Conservation (phyloP, 2,797 vertebrate genomes). For the Rhinogobio ventralis region DNA sequence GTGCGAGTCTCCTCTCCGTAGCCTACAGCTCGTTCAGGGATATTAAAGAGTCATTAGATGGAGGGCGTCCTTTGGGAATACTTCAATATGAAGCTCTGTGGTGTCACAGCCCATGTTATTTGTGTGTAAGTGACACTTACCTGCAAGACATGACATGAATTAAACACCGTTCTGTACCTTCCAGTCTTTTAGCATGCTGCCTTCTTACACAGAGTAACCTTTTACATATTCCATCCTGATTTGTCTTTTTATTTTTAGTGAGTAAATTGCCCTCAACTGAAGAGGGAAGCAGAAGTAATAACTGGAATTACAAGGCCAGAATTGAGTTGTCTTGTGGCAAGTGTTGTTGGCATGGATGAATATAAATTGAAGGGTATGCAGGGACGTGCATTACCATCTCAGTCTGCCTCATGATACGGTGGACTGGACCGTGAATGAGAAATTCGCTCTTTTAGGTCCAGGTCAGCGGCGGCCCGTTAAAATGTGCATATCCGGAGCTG, state of each 20-base stretch:
- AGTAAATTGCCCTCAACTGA: conserved; percentile 36
- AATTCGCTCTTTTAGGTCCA: conserved; percentile 18
- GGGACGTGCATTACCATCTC: not conserved
- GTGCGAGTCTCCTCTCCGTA: conserved; percentile 58
- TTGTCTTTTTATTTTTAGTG: conserved; percentile 31
- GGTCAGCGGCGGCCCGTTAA: conserved; percentile 47
- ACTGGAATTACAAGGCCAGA: conserved; percentile 35
- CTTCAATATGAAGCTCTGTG: conserved; percentile 66
- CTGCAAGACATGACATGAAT: conserved; percentile 66
- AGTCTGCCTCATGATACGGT: not conserved
- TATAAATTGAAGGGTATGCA: conserved; percentile 45
- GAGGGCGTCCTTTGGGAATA: conserved; percentile 59
- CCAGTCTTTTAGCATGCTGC: conserved; percentile 36
- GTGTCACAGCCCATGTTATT: conserved; percentile 70
- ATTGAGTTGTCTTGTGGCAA: conserved; percentile 28
- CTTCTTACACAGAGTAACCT: conserved; percentile 35
- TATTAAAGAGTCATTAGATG: conserved; percentile 73
- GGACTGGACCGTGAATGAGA: conserved; percentile 24
- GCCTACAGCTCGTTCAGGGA: conserved; percentile 61
- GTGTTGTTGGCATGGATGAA: conserved; percentile 24
- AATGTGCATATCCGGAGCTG: conserved; percentile 51
- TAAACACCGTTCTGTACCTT: conserved; percentile 58
- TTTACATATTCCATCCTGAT: conserved; percentile 55
- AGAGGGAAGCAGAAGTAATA: conserved; percentile 39
- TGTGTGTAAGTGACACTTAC: conserved; percentile 72